Percentiles rank a stretch among this genome's conserved stretches.
phyloP scores from a whole-genome alignment of 2,113 vertebrate species.

The Cepphus grylle region DNA sequence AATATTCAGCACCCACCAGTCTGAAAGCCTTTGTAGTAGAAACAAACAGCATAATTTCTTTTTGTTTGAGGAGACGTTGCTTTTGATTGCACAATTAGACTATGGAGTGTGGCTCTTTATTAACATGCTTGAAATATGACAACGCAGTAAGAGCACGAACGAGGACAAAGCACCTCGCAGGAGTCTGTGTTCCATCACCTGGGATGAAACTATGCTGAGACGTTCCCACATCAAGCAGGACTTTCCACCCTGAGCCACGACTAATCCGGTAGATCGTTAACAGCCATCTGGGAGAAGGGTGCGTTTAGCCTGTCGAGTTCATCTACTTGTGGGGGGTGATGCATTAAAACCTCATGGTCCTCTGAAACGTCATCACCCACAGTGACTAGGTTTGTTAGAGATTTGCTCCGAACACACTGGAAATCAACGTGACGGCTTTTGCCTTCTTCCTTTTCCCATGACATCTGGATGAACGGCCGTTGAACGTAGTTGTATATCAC shows the following conservation, averaged over 20 bases:
- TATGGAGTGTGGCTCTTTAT: conserved; percentile 35
- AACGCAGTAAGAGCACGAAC: neutral
- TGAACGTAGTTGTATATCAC: conserved; percentile 86
- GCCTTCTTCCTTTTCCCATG: conserved; percentile 85
- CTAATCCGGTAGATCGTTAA: conserved; percentile 71
- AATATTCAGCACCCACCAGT: conserved; percentile 25
- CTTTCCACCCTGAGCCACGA: neutral
- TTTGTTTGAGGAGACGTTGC: neutral
- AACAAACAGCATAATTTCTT: neutral
- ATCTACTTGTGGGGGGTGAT: conserved; percentile 81
- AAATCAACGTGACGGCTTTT: conserved; percentile 85
- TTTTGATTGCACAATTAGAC: conserved; percentile 24
- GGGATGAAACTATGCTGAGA: neutral
- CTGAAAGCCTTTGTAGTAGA: neutral
- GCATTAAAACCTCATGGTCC: conserved; percentile 72
- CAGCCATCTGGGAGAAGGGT: conserved; percentile 72
- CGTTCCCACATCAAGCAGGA: neutral
- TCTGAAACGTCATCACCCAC: conserved; percentile 71
- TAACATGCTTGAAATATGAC: conserved; percentile 47
- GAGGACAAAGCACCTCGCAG: conserved; percentile 40
- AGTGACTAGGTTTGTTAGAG: conserved; percentile 77
- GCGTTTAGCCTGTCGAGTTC: conserved; percentile 81
- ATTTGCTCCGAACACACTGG: conserved; percentile 83
- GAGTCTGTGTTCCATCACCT: neutral
- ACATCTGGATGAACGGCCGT: conserved; percentile 83